A percentile compares a stretch with the other conserved stretches of the same genome.
Conservation (phyloP, 2,888 invertebrate genomes). For the Saturnia pavonia region DNA sequence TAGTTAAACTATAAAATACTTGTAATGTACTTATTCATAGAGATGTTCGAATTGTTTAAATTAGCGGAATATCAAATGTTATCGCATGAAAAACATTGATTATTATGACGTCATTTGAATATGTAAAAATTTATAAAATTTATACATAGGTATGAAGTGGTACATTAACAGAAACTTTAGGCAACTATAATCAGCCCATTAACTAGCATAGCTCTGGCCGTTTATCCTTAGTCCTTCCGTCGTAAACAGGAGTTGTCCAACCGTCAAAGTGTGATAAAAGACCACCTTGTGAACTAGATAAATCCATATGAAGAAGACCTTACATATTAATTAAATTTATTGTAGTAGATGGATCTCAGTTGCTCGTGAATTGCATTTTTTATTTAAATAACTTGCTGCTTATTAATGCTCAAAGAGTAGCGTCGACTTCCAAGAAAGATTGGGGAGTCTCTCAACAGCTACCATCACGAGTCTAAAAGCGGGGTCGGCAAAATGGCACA, state of each 20-base stretch:
- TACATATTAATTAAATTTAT: background rate
- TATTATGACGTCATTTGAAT: background rate
- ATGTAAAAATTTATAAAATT: background rate
- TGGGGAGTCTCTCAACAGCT: no score
- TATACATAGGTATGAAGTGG: background rate
- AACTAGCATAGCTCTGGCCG: background rate
- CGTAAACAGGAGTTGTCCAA: background rate
- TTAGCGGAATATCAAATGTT: background rate
- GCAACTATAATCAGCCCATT: background rate
- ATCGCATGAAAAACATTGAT: background rate
- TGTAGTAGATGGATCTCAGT: background rate
- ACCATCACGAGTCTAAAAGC: no score
- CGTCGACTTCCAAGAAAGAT: no score
- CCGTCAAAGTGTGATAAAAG: background rate
- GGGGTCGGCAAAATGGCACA: no score
- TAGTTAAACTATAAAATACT: background rate
- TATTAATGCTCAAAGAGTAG: no score
- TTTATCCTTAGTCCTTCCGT: background rate
- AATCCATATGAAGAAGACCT: background rate
- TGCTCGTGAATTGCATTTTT: no score
- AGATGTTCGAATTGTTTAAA: background rate
- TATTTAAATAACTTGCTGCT: no score
- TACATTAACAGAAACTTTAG: background rate
- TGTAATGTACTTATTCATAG: background rate
- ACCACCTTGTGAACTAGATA: background rate